Evolutionary conservation across 2,888 invertebrate species (phyloP).

Genomic region (Callyntrura sp.): DNA sequence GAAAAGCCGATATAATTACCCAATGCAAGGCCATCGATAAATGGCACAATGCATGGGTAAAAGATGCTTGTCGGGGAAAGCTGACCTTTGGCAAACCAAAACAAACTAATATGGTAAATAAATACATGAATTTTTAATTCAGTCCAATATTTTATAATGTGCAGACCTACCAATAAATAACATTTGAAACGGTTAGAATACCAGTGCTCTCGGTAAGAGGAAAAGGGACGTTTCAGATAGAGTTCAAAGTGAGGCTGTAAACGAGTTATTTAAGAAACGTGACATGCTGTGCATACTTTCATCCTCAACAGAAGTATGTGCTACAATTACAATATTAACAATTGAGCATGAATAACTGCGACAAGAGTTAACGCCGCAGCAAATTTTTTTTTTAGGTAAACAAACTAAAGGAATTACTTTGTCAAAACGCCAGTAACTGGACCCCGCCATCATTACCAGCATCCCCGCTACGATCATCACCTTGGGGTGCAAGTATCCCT

Average conservation of each 20-base stretch:
- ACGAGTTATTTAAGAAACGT: background rate
- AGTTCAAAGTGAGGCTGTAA: background rate
- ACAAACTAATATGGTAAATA: background rate
- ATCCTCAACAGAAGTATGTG: background rate
- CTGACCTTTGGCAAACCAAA: background rate
- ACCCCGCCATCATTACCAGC: slow-evolving; percentile 11
- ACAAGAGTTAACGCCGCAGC: too few relatives aligned
- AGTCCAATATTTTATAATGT: background rate
- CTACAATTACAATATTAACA: background rate
- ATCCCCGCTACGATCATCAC: background rate
- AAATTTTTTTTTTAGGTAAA: background rate
- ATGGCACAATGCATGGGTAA: slow-evolving; percentile 10
- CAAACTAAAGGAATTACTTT: background rate
- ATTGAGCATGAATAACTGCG: background rate
- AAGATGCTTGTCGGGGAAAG: background rate
- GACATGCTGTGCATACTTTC: background rate
- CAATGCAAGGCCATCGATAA: slow-evolving; percentile 6
- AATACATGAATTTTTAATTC: background rate
- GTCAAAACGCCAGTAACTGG: slow-evolving; percentile 5
- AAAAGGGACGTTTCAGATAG: background rate
- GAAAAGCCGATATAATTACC: background rate
- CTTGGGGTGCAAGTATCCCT: background rate
- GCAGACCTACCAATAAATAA: background rate
- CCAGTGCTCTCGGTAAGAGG: too few relatives aligned
- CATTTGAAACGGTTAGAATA: background rate